phyloP scores from a whole-genome alignment of 1,140 invertebrate species.

The Aphaenogaster rudis region DNA sequence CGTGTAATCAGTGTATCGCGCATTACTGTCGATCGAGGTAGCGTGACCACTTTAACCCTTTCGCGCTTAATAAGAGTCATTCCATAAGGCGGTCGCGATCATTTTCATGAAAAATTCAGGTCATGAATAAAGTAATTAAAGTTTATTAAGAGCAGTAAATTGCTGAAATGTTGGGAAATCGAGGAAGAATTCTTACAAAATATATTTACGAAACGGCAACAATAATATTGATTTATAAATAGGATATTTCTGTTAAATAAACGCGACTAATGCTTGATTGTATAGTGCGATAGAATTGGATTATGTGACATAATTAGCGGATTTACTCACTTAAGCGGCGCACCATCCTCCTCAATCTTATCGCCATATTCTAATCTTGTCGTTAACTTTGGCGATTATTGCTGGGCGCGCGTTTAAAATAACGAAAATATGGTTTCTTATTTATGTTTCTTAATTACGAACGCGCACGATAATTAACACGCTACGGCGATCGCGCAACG shows the following conservation, averaged over 20 bases:
- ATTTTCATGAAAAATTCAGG: background rate
- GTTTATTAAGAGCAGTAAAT: background rate
- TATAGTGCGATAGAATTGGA: background rate
- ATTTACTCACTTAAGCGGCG: background rate
- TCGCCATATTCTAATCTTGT: background rate
- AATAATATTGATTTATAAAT: too few species aligned
- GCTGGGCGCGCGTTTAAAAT: background rate
- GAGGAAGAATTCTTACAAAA: background rate
- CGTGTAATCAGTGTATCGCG: constrained; percentile 24
- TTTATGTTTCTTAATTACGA: background rate
- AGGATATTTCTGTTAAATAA: background rate
- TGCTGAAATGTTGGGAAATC: background rate
- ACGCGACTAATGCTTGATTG: background rate
- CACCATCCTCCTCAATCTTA: background rate
- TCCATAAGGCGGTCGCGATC: background rate
- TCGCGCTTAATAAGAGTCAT: background rate
- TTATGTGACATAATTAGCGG: too few species aligned
- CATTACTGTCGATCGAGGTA: constrained; percentile 35
- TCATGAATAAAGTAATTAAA: background rate
- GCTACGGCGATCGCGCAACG: too few species aligned
- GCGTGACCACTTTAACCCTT: constrained; percentile 22
- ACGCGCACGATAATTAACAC: background rate
- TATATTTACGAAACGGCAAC: background rate
- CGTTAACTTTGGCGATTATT: background rate
- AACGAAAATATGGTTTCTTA: background rate